phyloP scores from a whole-genome alignment of 2,888 invertebrate species.

The Thysanoteuthis rhombus region DNA sequence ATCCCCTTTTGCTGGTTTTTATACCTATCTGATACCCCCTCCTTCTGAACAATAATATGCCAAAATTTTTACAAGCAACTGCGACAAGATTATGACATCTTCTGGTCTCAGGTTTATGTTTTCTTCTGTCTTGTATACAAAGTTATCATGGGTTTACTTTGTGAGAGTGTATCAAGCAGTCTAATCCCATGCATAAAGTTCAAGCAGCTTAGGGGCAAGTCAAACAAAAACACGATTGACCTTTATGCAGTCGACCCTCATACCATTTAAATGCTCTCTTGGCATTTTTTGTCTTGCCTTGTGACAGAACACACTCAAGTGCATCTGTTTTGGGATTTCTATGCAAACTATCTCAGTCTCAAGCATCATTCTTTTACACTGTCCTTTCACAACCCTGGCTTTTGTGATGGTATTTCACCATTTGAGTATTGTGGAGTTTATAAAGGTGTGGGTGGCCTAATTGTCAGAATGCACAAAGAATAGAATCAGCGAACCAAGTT shows the following conservation, averaged over 20 bases:
- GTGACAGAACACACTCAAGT: not conserved
- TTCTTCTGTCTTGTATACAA: not conserved
- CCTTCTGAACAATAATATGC: not conserved
- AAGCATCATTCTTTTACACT: not conserved
- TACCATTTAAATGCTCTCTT: not conserved
- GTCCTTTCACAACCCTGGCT: not conserved
- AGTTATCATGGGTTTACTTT: not conserved
- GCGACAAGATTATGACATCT: not conserved
- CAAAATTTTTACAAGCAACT: not conserved
- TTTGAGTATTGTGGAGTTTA: not conserved
- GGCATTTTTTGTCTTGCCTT: not conserved
- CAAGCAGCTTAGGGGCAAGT: not conserved
- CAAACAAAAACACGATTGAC: not conserved
- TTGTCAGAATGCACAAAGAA: too few species aligned
- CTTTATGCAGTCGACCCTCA: not conserved
- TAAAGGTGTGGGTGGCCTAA: not conserved
- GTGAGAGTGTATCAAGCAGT: not conserved
- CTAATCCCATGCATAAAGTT: constrained; percentile 12
- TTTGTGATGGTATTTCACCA: not conserved
- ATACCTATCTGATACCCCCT: not conserved
- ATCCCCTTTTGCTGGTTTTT: not conserved
- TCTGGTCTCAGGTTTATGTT: not conserved
- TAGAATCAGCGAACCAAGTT: too few species aligned
- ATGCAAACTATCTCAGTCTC: not conserved
- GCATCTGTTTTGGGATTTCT: not conserved